Evolutionary conservation across 2,888 invertebrate genomes (phyloP).

Genomic region (Troglohyphantes excavatus): DNA sequence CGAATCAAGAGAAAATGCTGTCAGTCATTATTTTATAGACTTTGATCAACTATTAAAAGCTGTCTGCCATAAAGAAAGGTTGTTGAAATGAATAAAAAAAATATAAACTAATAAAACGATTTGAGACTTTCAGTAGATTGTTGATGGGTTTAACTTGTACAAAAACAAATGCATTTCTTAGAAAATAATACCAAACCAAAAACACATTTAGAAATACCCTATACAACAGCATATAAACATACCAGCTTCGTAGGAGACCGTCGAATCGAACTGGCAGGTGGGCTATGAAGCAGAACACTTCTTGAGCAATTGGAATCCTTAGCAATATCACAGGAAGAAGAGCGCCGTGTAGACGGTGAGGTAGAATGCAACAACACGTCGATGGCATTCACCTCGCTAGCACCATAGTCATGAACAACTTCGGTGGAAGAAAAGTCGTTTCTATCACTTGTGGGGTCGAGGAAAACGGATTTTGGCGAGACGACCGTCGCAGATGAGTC

Average conservation of each 20-base stretch:
- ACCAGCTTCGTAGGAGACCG: conserved; percentile 58
- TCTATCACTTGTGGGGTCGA: conserved; percentile 20
- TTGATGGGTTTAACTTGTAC: no score
- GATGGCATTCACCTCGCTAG: conserved; percentile 20
- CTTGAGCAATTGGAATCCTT: conserved; percentile 67
- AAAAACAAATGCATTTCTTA: no score
- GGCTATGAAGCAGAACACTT: conserved; percentile 58
- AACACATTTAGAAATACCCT: no score
- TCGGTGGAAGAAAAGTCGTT: conserved; percentile 27
- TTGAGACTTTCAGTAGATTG: no score
- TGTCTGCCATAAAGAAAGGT: no score
- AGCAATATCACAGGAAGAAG: conserved; percentile 72
- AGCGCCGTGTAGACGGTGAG: conserved; percentile 46
- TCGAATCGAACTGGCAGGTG: conserved; percentile 43
- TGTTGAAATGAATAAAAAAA: no score
- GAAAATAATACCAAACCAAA: no score
- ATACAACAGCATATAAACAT: no score
- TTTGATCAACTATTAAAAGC: no score
- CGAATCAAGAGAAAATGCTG: no score
- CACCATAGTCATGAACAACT: conserved; percentile 49
- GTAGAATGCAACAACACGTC: conserved; percentile 44
- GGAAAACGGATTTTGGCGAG: conserved; percentile 34
- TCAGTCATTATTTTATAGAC: no score
- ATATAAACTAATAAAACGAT: no score
- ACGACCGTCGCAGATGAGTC: conserved; percentile 68